A percentile compares a stretch with the other conserved stretches of the same genome.
phyloP scores from a whole-genome alignment of 2,888 invertebrate species.

The Drosophila antonietae region DNA sequence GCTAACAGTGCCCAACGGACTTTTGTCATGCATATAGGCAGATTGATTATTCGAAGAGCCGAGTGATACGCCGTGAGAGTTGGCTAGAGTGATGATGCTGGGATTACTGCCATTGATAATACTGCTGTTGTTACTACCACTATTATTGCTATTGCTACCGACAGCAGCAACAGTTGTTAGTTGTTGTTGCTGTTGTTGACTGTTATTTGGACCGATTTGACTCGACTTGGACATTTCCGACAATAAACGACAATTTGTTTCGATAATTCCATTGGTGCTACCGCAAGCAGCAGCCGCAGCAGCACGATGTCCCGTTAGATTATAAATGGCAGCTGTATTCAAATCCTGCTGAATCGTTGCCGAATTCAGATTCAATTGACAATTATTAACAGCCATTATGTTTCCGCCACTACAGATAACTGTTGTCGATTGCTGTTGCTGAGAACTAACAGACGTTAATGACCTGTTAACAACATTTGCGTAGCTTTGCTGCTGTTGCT shows the following conservation, averaged over 20 bases:
- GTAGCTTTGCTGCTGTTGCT: slow-evolving; percentile 65
- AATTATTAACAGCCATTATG: slow-evolving; percentile 57
- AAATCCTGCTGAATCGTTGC: slow-evolving; percentile 41
- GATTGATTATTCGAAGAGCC: slow-evolving; percentile 39
- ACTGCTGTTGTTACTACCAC: slow-evolving; percentile 27
- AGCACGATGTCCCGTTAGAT: slow-evolving; percentile 46
- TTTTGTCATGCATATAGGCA: slow-evolving; percentile 65
- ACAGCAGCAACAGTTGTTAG: slow-evolving; percentile 16
- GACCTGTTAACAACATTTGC: slow-evolving; percentile 63
- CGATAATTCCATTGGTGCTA: slow-evolving; percentile 37
- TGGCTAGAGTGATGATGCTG: slow-evolving; percentile 47
- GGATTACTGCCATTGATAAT: slow-evolving; percentile 35
- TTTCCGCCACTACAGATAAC: slow-evolving; percentile 62
- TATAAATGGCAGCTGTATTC: slow-evolving; percentile 61
- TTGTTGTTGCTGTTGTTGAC: slow-evolving; percentile 26
- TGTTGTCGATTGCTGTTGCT: slow-evolving; percentile 43
- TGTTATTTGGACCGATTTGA: slow-evolving; percentile 17
- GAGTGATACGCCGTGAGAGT: slow-evolving; percentile 47
- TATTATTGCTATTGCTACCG: slow-evolving; percentile 20
- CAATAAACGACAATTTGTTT: slow-evolving; percentile 45
- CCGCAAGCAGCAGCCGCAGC: slow-evolving; percentile 26
- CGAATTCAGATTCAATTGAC: slow-evolving; percentile 39
- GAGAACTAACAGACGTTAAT: slow-evolving; percentile 33
- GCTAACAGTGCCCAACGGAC: slow-evolving; percentile 37
- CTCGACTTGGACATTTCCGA: slow-evolving; percentile 52